Evolutionary conservation across 2,113 vertebrate genomes (phyloP), one percentile per base, ranked within the genome.

Genomic region (Sorex fumeus): DNA sequence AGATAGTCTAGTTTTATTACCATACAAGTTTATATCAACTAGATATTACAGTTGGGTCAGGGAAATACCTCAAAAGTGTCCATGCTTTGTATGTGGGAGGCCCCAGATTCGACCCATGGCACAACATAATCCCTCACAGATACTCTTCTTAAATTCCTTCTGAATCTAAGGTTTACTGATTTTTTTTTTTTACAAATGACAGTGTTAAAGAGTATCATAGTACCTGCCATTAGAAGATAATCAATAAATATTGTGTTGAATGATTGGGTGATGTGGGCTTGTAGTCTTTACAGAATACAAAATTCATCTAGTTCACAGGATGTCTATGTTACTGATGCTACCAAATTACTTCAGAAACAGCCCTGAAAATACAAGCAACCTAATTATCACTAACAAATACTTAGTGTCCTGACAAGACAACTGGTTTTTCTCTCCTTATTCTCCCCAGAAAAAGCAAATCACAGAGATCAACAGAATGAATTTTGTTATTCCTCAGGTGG

Each of bases 401-500:
- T 90, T 43, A 86, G 28, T 43, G 50, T 74, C 8, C 70, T 74
- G n/a, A 57, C 11, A 34, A 78, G 34, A 71, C 34, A 86, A 83
- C 50, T 72, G 64, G n/a, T 85, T 85, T 53, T 89, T 60, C 64
- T 85, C 27, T 77, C 19, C 19, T 75, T 21, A 32, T 45, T 78
- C 79, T 88, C 70, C 71, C 4, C 28, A 28, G 1, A 57, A 30
- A 47, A 76, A 50, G 23, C 2, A 57, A 40, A 47, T 81, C 62
- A 81, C 11, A 83, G 43, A 84, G 21, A 85, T 43, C 8, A 79
- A 85, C 8, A 43, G 34, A 72, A 88, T 77, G 88, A 43, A 91
- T 91, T 88, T 84, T 85, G 36, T 80, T 60, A 67, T 32, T 78
- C 43, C 34, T 88, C 87, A 82, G n/a, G 81, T 82, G 30, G 8